These are phyloP conservation scores for Poeciliopsis prolifica DNA, from an alignment of 2,113 vertebrate genomes.

Conservation along the genomic window DNA sequence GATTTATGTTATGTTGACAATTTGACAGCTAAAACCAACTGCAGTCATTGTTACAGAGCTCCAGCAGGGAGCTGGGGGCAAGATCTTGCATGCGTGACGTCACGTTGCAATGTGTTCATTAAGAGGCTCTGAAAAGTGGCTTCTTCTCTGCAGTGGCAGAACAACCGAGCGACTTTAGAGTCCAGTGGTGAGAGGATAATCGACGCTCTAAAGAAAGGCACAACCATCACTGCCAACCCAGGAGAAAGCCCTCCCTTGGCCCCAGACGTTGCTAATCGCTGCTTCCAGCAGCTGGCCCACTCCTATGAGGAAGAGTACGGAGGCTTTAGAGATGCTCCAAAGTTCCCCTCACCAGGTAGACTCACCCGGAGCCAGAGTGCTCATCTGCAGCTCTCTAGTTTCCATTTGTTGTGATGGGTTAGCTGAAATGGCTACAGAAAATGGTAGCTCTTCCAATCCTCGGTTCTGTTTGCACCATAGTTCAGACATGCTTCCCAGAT, in stretches of 20 bases:
- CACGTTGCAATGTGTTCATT: background rate
- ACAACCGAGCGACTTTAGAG: conserved; percentile 83
- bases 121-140: background rate
- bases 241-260: conserved; percentile 79
- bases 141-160: conserved; percentile 83
- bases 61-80: no score
- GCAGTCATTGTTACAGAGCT: no score
- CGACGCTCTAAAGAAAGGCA: conserved; percentile 80
- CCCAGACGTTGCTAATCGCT: conserved; percentile 82
- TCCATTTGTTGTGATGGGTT: background rate
- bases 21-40: no score
- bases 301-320: conserved; percentile 92
- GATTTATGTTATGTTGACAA: no score
- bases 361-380: background rate
- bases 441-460: no score
- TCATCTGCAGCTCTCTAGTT: background rate
- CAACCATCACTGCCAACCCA: conserved; percentile 71
- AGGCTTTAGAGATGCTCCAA: conserved; percentile 88
- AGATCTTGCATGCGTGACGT: no score
- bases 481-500: background rate
- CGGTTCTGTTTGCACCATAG: background rate
- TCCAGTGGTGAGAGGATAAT: conserved; percentile 87
- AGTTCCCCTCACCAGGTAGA: conserved; percentile 92
- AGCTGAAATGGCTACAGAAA: background rate
- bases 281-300: conserved; percentile 88